Conservation (phyloP, 2,113 vertebrate genomes). For the Ivindomyrus marchei region DNA sequence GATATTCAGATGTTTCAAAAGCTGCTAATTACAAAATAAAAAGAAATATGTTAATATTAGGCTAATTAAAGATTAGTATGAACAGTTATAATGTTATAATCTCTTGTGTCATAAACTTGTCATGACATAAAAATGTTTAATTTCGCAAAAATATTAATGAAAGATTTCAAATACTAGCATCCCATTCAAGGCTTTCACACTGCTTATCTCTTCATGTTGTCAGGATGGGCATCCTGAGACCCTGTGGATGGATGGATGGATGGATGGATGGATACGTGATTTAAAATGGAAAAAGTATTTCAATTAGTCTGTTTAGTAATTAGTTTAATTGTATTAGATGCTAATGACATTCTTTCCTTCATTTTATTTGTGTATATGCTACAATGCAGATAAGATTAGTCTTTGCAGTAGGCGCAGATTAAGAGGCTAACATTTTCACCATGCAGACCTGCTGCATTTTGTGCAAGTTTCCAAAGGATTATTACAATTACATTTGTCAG, state of each 20-base stretch:
- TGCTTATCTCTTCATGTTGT: not conserved
- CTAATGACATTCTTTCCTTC: not conserved
- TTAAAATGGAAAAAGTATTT: not conserved
- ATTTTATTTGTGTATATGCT: not conserved
- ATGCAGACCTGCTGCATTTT: not conserved
- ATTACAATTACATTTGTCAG: not conserved
- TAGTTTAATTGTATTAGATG: not conserved
- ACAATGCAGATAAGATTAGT: not conserved
- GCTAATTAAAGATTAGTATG: not conserved
- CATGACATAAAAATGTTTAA: not conserved
- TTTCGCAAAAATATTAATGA: not conserved
- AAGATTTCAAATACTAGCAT: not conserved
- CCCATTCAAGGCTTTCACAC: not conserved
- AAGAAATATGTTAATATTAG: not conserved
- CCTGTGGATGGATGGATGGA: not conserved
- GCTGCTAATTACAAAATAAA: not conserved
- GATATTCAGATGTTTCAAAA: not conserved
- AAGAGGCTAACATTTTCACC: not conserved
- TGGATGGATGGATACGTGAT: not conserved
- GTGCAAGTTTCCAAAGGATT: not conserved
- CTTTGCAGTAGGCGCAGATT: not conserved
- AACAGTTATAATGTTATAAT: not conserved
- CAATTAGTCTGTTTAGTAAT: too few species aligned
- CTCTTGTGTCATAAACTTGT: not conserved
- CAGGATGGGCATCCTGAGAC: not conserved